These are phyloP conservation scores for Elgaria multicarinata DNA, from an alignment of 2,113 vertebrate species.

Conservation along the genomic window DNA sequence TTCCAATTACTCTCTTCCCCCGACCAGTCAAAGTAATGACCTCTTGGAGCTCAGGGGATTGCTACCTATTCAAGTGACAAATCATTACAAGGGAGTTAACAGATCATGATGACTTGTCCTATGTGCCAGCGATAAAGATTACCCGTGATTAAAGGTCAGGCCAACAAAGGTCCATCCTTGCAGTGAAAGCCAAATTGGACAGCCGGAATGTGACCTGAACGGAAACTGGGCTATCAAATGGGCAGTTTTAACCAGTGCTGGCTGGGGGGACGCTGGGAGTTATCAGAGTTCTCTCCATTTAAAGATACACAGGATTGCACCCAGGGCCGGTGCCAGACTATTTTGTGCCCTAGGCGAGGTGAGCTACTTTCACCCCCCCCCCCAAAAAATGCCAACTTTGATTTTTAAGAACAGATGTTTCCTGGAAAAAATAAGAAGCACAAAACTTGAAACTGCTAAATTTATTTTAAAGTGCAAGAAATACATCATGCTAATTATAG, in stretches of 20 bases:
- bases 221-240: not conserved
- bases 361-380: too few relatives aligned
- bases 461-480: too few relatives aligned
- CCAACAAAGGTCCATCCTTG: not conserved
- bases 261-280: too few relatives aligned
- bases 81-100: not conserved
- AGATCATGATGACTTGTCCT: not conserved
- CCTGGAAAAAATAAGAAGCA: too few relatives aligned
- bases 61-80: conserved; percentile 2
- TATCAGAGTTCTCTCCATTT: too few relatives aligned
- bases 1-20: not conserved
- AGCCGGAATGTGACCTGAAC: not conserved
- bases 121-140: not conserved
- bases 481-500: too few relatives aligned
- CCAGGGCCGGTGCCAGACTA: too few relatives aligned
- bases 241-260: not conserved
- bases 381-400: too few relatives aligned
- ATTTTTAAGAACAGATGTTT: too few relatives aligned
- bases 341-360: too few relatives aligned
- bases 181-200: not conserved
- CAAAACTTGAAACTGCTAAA: too few relatives aligned
- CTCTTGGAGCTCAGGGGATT: not conserved
- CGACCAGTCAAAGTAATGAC: not conserved
- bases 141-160: not conserved
- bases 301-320: too few relatives aligned